Evolutionary conservation across 2,113 vertebrate genomes (phyloP), one percentile per base, ranked within the genome.

Genomic region (Seriola rivoliana): DNA sequence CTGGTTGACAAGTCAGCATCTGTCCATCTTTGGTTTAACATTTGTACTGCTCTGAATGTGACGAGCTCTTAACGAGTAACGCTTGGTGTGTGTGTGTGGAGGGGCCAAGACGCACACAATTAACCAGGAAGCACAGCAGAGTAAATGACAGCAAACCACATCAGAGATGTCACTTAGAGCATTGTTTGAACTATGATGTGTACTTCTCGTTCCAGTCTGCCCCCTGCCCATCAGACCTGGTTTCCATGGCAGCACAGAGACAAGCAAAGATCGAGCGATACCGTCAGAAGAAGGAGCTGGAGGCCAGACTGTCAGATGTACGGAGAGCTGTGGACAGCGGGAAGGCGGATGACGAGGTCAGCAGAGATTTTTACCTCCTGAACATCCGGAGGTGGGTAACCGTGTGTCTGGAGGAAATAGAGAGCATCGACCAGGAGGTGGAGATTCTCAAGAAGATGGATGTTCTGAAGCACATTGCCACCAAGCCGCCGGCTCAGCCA

Each of bases 401-500:
- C 19, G 85, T 95, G 48, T 94, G 96, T 80, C 91, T 99, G 71
- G 98, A 99, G 85, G 98, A 99, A 81, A 90, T 97, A 0, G 97
- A 99, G 64, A 97, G 97, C 80, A 98, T 99, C 3, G 96, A 98
- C 88, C 97, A 98, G 89, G 98, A 99, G 88, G 78, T 96, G 16
- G 92, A 95, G 80, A 96, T 99, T 75, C 92, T 99, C 64, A 95
- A 78, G 86, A 95, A 84, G 52, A 97, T 95, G 93, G 96, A 93
- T 29, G 73, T 73, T 34, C 60, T 90, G 5, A 97, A 90, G 64
- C 80, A 92, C 64, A 70, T 60, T 10, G 59, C 88, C 73, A 21
- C 90, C 75, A 88, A 90, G 25, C 74, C 66, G 7, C 65, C 94
- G 12, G 58, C 91, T 16, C 93, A 72, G 50, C 80, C 82, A 0